Evolutionary conservation across 2,797 vertebrate genomes (phyloP), one percentile per base, ranked within the genome.

Genomic region (Ctenosaura bakeri): DNA sequence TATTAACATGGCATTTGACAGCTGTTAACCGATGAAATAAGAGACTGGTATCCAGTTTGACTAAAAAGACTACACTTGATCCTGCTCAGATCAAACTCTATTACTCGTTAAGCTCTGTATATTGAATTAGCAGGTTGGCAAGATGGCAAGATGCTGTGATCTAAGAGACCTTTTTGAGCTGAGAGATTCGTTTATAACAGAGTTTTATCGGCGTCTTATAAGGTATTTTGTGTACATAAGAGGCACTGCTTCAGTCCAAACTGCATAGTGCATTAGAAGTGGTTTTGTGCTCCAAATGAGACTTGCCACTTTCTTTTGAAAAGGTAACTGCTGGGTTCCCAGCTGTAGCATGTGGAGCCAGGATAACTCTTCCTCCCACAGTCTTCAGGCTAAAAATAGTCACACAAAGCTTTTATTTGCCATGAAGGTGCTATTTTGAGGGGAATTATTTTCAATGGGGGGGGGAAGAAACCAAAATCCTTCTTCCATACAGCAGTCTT

Each of bases 21-120:
- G 96, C 97, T 97, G 96, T 92, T 96, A 96, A 92, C 85, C 91
- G 69, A 88, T 92, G 96, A 97, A 96, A 97, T 91, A 83, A 94
- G 96, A 97, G 94, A 95, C 94, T 89, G 95, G 89, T 86, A 62
- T 91, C 92, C 62, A 5, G 80, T 86, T 86, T 92, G 79, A 92
- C 91, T 88, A 92, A 94, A 90, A 95, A 92, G 90, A 87, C 87
- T 82, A 94, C 89, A 94, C 89, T 91, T 93, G 95, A 96, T 94
- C 95, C 86, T 38, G 14, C 38, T 92, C 88, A 86, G 3, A 0
- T 77, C 89, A 95, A 95, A 79, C 90, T 85, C 62, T 77, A 10
- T 96, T 96, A 93, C 92, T 91, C 88, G 90, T 90, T 91, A 20
- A 91, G 91, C 89, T 93, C n/a, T 74, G 14, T 29, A 5, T 29